Conservation (phyloP, 2,888 invertebrate genomes). For the Xanthorhoe spadicearia region DNA sequence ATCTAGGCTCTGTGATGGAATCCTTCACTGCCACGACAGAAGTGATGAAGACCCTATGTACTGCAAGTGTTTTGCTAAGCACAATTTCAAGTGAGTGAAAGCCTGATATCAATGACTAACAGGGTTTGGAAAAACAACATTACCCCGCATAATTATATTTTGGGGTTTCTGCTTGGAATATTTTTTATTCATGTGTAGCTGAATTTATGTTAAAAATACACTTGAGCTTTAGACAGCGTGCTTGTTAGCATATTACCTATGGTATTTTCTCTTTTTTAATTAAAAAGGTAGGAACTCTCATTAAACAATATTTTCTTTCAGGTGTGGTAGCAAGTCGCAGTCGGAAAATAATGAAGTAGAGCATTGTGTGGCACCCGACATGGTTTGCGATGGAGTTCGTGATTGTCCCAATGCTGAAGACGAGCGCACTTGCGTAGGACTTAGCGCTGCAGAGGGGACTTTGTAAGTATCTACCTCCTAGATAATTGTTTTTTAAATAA, state of each 20-base stretch:
- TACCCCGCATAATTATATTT: background rate
- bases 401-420: slow-evolving; percentile 92
- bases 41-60: slow-evolving; percentile 89
- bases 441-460: slow-evolving; percentile 65
- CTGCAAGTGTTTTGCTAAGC: slow-evolving; percentile 85
- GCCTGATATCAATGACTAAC: background rate
- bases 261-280: background rate
- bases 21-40: slow-evolving; percentile 90
- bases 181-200: background rate
- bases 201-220: background rate
- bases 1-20: slow-evolving; percentile 89
- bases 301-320: slow-evolving; percentile 35
- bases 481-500: background rate
- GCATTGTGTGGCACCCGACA: slow-evolving; percentile 88
- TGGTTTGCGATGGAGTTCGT: slow-evolving; percentile 89
- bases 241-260: no score
- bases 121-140: background rate
- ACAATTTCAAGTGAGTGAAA: slow-evolving; percentile 61
- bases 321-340: slow-evolving; percentile 60
- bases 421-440: slow-evolving; percentile 86
- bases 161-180: background rate
- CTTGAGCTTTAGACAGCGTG: no score
- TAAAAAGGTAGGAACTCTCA: background rate
- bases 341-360: slow-evolving; percentile 48
- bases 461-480: slow-evolving; percentile 62